Conservation (phyloP, 2,888 invertebrate species). For the Rambutsinella grinnellia region DNA sequence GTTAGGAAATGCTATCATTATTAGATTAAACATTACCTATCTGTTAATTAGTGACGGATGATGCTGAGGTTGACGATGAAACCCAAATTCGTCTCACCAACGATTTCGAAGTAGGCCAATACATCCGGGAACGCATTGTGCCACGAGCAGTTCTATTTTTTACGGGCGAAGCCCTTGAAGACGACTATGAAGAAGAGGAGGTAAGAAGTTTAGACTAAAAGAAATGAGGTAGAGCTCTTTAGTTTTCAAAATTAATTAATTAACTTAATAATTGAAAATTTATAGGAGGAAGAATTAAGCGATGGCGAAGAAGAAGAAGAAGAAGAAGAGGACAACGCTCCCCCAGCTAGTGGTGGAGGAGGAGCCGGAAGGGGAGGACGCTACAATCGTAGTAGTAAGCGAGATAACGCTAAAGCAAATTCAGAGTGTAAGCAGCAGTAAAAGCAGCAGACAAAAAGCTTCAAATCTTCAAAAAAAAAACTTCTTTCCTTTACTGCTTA, state of each 20-base stretch:
- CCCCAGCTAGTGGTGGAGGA: conserved; percentile 25
- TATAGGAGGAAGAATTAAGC: conserved; percentile 46
- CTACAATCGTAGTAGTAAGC: conserved; percentile 54
- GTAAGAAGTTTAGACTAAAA: no score
- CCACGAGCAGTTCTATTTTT: conserved; percentile 97
- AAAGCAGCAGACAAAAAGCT: conserved; percentile 31
- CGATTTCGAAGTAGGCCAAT: conserved; percentile 99
- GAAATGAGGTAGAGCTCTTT: no score
- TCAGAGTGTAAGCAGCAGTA: conserved; percentile 66
- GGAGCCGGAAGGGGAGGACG: conserved; percentile 37
- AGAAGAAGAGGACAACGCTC: conserved; percentile 48
- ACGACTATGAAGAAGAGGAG: conserved; percentile 64
- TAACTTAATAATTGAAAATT: no score
- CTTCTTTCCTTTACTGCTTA: conserved; percentile 50
- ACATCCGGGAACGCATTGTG: conserved; percentile 95
- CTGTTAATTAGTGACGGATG: conserved; percentile 81
- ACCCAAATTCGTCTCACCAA: conserved; percentile 87
- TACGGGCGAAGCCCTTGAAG: conserved; percentile 77
- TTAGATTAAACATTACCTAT: not conserved
- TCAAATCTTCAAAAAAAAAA: conserved; percentile 42
- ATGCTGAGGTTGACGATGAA: conserved; percentile 89
- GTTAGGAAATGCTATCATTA: no score
- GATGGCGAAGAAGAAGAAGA: conserved; percentile 55
- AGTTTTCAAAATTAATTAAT: no score
- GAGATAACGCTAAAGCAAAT: conserved; percentile 54